Conservation (phyloP, 2,888 invertebrate genomes). For the Aelia acuminata region DNA sequence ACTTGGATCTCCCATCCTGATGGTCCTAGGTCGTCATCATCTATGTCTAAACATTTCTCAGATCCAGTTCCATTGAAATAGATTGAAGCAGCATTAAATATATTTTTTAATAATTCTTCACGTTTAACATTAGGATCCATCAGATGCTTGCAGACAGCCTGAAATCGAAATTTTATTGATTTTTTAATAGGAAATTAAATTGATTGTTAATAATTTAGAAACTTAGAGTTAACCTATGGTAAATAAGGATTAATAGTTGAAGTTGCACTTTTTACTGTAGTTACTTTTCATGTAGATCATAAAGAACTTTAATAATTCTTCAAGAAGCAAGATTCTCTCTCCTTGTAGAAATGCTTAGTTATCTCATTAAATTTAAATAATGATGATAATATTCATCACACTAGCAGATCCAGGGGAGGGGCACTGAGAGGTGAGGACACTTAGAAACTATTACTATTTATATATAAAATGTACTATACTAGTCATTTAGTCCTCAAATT, state of each 20-base stretch:
- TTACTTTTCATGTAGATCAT: too few relatives aligned
- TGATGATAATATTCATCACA: too few relatives aligned
- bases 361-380: background rate
- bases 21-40: conserved; percentile 75
- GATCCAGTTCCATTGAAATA: conserved; percentile 87
- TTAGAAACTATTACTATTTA: too few relatives aligned
- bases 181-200: background rate
- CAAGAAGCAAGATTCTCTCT: too few relatives aligned
- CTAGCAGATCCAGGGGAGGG: too few relatives aligned
- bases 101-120: conserved; percentile 73
- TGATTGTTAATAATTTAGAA: background rate
- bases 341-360: too few relatives aligned
- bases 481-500: too few relatives aligned
- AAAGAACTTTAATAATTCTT: too few relatives aligned
- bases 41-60: conserved; percentile 78
- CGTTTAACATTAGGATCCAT: conserved; percentile 70
- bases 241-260: too few relatives aligned
- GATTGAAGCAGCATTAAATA: conserved; percentile 80
- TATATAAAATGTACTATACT: too few relatives aligned
- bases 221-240: background rate
- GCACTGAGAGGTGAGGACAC: too few relatives aligned
- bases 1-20: conserved; percentile 89
- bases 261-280: too few relatives aligned
- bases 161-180: conserved; percentile 56
- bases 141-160: conserved; percentile 73